These are phyloP conservation scores for Sphyrna mokarran DNA, from an alignment of 2,113 vertebrate species.

Conservation along the genomic window DNA sequence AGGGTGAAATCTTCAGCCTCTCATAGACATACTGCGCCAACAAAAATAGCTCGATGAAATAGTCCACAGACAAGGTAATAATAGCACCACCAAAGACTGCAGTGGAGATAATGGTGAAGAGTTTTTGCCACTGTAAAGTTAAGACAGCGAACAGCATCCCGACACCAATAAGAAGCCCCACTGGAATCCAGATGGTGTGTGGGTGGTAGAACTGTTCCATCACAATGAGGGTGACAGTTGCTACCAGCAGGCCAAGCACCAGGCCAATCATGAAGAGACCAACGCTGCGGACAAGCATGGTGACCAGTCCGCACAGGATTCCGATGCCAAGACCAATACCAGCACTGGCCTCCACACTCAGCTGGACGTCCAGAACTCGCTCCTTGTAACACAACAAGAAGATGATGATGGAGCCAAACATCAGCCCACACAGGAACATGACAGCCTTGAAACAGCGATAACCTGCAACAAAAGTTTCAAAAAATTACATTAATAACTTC, in stretches of 20 bases:
- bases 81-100: constrained; percentile 69
- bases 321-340: constrained; percentile 79
- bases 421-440: constrained; percentile 81
- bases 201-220: constrained; percentile 68
- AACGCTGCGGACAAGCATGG: constrained; percentile 76
- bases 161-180: constrained; percentile 64
- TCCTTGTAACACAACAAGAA: constrained; percentile 82
- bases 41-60: constrained; percentile 69
- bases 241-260: constrained; percentile 72
- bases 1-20: constrained; percentile 60
- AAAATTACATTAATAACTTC: background rate
- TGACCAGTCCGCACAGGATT: constrained; percentile 77
- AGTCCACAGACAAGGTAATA: constrained; percentile 71
- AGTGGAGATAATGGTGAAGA: constrained; percentile 71
- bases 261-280: constrained; percentile 83
- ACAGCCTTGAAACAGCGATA: constrained; percentile 84
- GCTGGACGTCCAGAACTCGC: constrained; percentile 72
- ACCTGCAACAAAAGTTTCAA: constrained; percentile 48
- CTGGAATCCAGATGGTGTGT: constrained; percentile 72
- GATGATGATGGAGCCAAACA: constrained; percentile 74
- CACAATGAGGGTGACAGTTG: constrained; percentile 61
- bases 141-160: constrained; percentile 75
- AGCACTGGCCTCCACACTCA: constrained; percentile 75
- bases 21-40: constrained; percentile 61
- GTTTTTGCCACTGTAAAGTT: constrained; percentile 73